Conservation (phyloP, 2,888 invertebrate genomes). For the Mimas tiliae region DNA sequence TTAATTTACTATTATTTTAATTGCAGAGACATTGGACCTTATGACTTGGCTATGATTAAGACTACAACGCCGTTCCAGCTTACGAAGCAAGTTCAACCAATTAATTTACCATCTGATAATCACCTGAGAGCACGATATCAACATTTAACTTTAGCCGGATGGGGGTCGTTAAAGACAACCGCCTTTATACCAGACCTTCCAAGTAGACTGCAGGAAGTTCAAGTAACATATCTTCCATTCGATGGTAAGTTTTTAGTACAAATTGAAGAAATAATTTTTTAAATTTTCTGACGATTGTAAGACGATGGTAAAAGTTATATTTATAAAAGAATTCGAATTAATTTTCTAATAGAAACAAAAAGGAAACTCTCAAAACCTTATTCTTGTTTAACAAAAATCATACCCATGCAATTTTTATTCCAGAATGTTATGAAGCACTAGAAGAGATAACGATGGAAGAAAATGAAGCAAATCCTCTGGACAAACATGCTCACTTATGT, state of each 20-base stretch:
- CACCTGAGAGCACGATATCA: constrained; percentile 47
- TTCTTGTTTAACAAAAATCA: not conserved
- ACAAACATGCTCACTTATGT: constrained; percentile 76
- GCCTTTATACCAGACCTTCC: constrained; percentile 68
- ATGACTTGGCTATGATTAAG: constrained; percentile 83
- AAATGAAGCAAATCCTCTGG: constrained; percentile 69
- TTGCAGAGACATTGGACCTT: constrained; percentile 71
- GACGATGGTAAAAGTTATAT: too few species aligned
- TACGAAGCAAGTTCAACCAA: constrained; percentile 69
- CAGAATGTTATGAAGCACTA: constrained; percentile 73
- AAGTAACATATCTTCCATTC: constrained; percentile 66
- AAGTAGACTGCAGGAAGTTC: constrained; percentile 71
- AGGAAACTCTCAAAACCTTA: too few species aligned
- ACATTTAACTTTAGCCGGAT: constrained; percentile 71
- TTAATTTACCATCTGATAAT: constrained; percentile 67
- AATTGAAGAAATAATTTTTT: not conserved
- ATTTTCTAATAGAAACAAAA: too few species aligned
- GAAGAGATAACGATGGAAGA: constrained; percentile 60
- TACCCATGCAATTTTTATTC: constrained; percentile 32
- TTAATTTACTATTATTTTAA: not conserved
- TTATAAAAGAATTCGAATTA: too few species aligned
- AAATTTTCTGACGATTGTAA: too few species aligned
- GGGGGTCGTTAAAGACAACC: constrained; percentile 76
- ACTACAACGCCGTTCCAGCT: constrained; percentile 59
- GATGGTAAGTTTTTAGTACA: constrained; percentile 53